Percentiles rank a stretch among this genome's conserved stretches.
Evolutionary conservation across 2,888 invertebrate species (phyloP).

Genomic region (Hypsopygia costalis): DNA sequence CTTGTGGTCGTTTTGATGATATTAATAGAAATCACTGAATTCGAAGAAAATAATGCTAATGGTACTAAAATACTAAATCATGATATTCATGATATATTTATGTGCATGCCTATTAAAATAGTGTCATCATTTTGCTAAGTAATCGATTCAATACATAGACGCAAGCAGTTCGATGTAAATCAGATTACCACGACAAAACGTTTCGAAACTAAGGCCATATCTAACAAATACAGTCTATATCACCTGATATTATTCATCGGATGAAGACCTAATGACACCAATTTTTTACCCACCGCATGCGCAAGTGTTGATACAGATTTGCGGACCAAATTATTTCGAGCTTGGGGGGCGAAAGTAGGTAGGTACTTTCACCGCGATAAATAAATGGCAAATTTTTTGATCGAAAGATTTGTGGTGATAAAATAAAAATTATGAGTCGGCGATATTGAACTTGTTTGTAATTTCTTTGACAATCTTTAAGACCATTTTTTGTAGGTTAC

Average conservation of each 20-base stretch:
- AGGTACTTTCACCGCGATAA: slow-evolving; percentile 60
- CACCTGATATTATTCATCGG: slow-evolving; percentile 41
- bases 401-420: slow-evolving; percentile 26
- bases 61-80: not conserved
- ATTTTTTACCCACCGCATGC: slow-evolving; percentile 49
- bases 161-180: slow-evolving; percentile 19
- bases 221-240: slow-evolving; percentile 35
- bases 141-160: slow-evolving; percentile 1
- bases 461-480: too few species aligned
- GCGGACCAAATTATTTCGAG: slow-evolving; percentile 48
- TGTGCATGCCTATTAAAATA: not conserved
- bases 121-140: slow-evolving; percentile 4
- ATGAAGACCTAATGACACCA: slow-evolving; percentile 62
- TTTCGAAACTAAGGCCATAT: slow-evolving; percentile 17
- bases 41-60: slow-evolving; percentile 10
- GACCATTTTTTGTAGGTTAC: too few species aligned
- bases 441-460: too few species aligned
- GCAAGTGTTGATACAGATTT: slow-evolving; percentile 63
- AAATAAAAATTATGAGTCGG: not conserved
- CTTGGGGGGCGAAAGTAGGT: slow-evolving; percentile 54
- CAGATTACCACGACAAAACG: slow-evolving; percentile 19
- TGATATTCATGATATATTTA: too few species aligned
- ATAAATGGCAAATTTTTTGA: slow-evolving; percentile 31
- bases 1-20: too few species aligned
- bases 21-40: slow-evolving; percentile 13